Conservation (phyloP, 1,140 invertebrate genomes). For the Drosophila pectinifera region DNA sequence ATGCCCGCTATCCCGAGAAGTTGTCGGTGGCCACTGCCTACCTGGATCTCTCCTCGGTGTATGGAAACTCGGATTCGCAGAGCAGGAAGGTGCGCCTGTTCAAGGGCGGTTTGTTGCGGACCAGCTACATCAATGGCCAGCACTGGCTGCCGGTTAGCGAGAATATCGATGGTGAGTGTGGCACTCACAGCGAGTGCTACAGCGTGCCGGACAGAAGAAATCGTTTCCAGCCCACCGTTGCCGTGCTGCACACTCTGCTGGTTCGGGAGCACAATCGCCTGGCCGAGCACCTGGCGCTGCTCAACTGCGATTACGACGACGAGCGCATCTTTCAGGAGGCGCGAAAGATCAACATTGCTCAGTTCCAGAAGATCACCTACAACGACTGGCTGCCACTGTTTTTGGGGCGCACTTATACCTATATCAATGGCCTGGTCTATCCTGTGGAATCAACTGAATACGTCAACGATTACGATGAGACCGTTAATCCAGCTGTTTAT, state of each 20-base stretch:
- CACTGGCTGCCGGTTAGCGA: slow-evolving; percentile 88
- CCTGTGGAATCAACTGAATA: slow-evolving; percentile 86
- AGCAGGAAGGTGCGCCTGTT: slow-evolving; percentile 87
- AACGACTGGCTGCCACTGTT: slow-evolving; percentile 94
- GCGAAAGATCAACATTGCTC: slow-evolving; percentile 90
- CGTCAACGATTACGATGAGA: slow-evolving; percentile 95
- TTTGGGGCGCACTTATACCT: slow-evolving; percentile 88
- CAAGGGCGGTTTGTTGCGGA: slow-evolving; percentile 88
- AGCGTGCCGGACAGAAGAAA: slow-evolving; percentile 91
- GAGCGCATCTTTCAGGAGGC: slow-evolving; percentile 95
- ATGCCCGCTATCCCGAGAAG: slow-evolving; percentile 89
- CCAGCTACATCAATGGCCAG: slow-evolving; percentile 86
- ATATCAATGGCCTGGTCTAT: slow-evolving; percentile 88
- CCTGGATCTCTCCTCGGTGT: slow-evolving; percentile 93
- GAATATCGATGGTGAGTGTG: slow-evolving; percentile 88
- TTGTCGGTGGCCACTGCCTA: slow-evolving; percentile 92
- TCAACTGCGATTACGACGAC: slow-evolving; percentile 95
- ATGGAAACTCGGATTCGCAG: slow-evolving; percentile 89
- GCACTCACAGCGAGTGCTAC: slow-evolving; percentile 88
- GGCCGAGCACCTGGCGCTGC: slow-evolving; percentile 88
- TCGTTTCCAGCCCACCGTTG: slow-evolving; percentile 93
- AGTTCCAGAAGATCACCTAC: slow-evolving; percentile 93
- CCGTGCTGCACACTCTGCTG: slow-evolving; percentile 92
- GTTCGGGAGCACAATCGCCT: slow-evolving; percentile 96
- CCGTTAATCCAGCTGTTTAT: slow-evolving; percentile 90